phyloP scores from a whole-genome alignment of 2,113 vertebrate genomes.

The Hucho hucho region DNA sequence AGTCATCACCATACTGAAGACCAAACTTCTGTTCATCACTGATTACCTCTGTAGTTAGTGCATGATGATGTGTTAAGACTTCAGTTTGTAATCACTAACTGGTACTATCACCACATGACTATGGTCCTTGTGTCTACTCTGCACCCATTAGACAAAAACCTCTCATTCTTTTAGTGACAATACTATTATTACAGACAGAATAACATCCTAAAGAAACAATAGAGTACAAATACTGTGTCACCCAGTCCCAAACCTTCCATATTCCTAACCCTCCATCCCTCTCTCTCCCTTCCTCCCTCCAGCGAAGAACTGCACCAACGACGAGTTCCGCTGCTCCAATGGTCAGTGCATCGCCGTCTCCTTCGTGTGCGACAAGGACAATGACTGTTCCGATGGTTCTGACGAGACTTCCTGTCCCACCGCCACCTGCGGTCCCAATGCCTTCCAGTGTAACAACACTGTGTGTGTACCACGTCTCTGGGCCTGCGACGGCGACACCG shows the following conservation, averaged over 20 bases:
- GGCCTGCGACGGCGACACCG: conserved; percentile 79
- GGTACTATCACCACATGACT: too few species aligned
- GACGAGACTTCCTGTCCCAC: conserved; percentile 77
- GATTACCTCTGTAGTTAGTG: too few species aligned
- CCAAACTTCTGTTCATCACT: too few species aligned
- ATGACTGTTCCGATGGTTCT: conserved; percentile 78
- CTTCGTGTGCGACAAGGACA: conserved; percentile 80
- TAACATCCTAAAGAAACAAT: neutral
- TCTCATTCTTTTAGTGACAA: too few species aligned
- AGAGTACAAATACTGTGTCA: neutral
- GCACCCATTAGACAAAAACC: too few species aligned
- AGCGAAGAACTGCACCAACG: conserved; percentile 71
- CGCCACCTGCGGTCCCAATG: conserved; percentile 61
- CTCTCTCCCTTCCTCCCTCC: neutral
- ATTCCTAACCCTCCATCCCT: neutral
- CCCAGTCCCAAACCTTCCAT: neutral
- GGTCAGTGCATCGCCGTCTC: conserved; percentile 75
- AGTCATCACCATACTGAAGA: too few species aligned
- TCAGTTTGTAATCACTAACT: too few species aligned
- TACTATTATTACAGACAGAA: neutral
- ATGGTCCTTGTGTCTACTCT: too few species aligned
- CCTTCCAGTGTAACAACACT: conserved; percentile 77
- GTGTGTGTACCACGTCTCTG: conserved; percentile 74
- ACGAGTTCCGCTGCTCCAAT: conserved; percentile 75
- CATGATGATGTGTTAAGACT: too few species aligned